phyloP scores from a whole-genome alignment of 2,113 vertebrate genomes.

The Ochotona princeps region DNA sequence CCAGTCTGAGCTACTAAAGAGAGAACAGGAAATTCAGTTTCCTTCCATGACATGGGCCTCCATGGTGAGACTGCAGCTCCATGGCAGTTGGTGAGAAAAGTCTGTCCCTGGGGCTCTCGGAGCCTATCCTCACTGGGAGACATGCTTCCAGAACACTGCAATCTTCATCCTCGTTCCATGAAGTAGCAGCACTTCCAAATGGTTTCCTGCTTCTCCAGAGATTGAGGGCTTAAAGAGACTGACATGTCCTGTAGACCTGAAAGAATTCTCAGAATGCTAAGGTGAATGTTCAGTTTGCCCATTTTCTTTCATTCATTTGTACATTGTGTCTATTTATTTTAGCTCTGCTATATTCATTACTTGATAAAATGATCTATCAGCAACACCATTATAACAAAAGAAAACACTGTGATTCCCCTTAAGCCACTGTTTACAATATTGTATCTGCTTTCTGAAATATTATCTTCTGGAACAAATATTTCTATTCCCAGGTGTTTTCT shows the following conservation, averaged over 20 bases:
- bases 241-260: neutral
- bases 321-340: neutral
- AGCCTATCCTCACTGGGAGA: neutral
- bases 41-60: neutral
- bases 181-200: neutral
- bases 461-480: neutral
- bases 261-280: neutral
- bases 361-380: neutral
- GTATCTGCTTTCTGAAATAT: neutral
- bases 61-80: neutral
- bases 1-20: neutral
- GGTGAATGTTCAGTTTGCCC: neutral
- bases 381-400: neutral
- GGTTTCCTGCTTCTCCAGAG: neutral
- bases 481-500: neutral
- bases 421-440: neutral
- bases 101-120: neutral
- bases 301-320: neutral
- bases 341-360: neutral
- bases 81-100: neutral
- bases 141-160: neutral
- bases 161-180: neutral
- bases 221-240: neutral
- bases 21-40: neutral
- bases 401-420: neutral